Percentiles rank a stretch among this genome's conserved stretches.
Evolutionary conservation across 2,113 vertebrate genomes (phyloP).

Genomic region (Serinus canaria): DNA sequence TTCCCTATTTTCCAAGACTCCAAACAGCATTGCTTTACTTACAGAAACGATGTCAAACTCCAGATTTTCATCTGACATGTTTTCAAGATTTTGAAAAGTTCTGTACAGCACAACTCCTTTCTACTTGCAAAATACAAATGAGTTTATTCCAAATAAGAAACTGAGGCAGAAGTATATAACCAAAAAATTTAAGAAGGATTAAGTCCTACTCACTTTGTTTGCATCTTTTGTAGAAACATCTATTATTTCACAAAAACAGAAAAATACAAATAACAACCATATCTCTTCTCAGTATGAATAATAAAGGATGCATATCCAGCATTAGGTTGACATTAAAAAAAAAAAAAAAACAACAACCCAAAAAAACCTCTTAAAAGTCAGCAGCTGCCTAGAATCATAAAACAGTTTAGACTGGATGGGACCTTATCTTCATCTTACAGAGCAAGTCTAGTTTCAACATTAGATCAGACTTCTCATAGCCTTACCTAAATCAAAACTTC

Average conservation of each 20-base stretch:
- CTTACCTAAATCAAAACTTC: not conserved
- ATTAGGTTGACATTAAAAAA: not conserved
- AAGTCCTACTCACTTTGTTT: not conserved
- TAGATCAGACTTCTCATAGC: not conserved
- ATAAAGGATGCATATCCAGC: not conserved
- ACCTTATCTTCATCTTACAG: not conserved
- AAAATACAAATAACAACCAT: not conserved
- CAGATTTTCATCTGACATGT: not conserved
- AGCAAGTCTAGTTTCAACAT: not conserved
- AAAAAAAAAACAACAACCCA: not conserved
- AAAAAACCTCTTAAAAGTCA: not conserved
- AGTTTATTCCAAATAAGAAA: not conserved
- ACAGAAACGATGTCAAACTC: not conserved
- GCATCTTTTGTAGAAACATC: not conserved
- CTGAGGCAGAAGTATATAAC: not conserved
- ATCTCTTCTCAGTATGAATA: not conserved
- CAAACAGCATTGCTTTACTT: not conserved
- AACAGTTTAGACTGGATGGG: not conserved
- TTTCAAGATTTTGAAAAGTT: not conserved
- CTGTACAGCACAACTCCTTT: not conserved
- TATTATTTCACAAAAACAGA: not conserved
- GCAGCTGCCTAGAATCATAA: not conserved
- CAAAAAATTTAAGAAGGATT: not conserved
- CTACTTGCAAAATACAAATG: not conserved
- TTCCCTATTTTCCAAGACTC: slow-evolving; percentile 1